Evolutionary conservation across 2,797 vertebrate genomes (phyloP), one percentile per base, ranked within the genome.

Genomic region (Novumbra hubbsi): DNA sequence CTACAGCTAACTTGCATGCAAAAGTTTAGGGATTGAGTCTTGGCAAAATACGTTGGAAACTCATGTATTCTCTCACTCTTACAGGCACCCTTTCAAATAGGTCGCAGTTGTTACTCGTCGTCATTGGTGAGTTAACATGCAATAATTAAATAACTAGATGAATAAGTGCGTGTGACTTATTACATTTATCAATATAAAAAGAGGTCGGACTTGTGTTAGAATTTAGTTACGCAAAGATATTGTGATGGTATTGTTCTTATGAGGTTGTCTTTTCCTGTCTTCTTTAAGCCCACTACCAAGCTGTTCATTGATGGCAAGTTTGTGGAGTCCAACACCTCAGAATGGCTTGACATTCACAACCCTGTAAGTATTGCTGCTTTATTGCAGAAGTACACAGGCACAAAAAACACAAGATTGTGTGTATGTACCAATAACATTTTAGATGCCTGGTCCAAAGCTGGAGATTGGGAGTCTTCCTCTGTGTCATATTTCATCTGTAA

Each of bases 231-330:
- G 9, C 0, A 27, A n/a, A 60, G 11, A 60, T 60, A 27, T 60
- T 9, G 3, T 12, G n/a, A 57, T 57, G 7, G n/a, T 3, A 66
- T 66, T 6, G 19, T n/a, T 34, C n/a, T 38, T 38, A 41, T 67
- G 65, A 17, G 6, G n/a, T 38, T 41, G 17, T 34, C 32, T 67
- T 82, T 73, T 80, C 73, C 76, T 49, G 74, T 84, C 80, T 55
- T 55, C 52, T 27, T 78, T 28, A 83, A 99, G 98, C 94, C 97
- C 81, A 95, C 95, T 86, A 97, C 97, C 72, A 99, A 99, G 87
- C 94, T 99, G 84, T 97, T 99, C 86, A 98, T 99, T 70, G 95
- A 98, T 91, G 98, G 98, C 64, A 98, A 98, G 86, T 98, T 99
- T 86, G 84, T 98, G 62, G 98, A 99, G 77, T 99, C 98, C 83